Evolutionary conservation across 2,888 invertebrate species (phyloP).

Genomic region (Drosophila buzzatii): DNA sequence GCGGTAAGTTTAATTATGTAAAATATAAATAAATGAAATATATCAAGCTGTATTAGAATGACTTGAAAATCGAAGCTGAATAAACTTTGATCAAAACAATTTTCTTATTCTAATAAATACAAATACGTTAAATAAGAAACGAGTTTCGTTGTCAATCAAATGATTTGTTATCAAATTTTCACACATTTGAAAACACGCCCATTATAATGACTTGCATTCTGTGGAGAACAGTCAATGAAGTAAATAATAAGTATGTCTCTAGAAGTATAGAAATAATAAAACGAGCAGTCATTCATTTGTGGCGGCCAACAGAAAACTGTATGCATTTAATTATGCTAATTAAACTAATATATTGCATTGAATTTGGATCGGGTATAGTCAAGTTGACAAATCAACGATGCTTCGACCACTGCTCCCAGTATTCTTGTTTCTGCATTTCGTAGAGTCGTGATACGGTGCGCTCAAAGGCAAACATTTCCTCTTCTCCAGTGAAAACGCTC

Average conservation of each 20-base stretch:
- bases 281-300: conserved; percentile 22
- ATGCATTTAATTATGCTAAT: conserved; percentile 40
- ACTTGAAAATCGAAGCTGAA: not conserved
- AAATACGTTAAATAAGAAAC: not conserved
- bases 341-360: conserved; percentile 45
- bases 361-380: conserved; percentile 3
- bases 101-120: not conserved
- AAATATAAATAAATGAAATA: not conserved
- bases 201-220: conserved; percentile 22
- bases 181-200: conserved; percentile 12
- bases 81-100: not conserved
- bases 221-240: not conserved
- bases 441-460: conserved; percentile 96
- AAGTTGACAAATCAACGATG: conserved; percentile 72
- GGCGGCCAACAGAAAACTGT: conserved; percentile 20
- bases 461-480: conserved; percentile 98
- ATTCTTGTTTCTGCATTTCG: conserved; percentile 98
- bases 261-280: conserved; percentile 24
- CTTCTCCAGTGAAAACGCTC: conserved; percentile 98
- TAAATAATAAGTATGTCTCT: conserved; percentile 23
- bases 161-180: not conserved
- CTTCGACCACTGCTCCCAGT: conserved; percentile 94
- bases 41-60: not conserved
- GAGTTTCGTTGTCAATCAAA: not conserved
- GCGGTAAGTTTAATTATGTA: not conserved